Conservation (phyloP, 2,888 invertebrate species). For the Venustoraphidia nigricollis region DNA sequence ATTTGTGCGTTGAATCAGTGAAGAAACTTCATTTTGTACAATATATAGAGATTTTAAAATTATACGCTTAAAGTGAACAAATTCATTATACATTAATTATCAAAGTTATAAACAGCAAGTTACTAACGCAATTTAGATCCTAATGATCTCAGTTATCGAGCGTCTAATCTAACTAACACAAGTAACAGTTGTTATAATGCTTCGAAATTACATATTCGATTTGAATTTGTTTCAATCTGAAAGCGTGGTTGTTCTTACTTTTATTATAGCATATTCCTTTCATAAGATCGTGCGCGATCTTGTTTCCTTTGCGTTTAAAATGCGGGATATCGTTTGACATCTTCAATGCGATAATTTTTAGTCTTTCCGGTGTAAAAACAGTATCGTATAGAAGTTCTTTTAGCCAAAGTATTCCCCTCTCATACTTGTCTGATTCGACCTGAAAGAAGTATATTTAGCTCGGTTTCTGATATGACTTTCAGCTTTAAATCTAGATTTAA, state of each 20-base stretch:
- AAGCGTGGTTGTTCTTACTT: slow-evolving; percentile 25
- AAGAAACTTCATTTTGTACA: no score
- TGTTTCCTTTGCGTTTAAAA: slow-evolving; percentile 54
- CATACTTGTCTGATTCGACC: slow-evolving; percentile 64
- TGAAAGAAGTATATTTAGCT: slow-evolving; percentile 19
- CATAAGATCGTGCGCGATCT: slow-evolving; percentile 45
- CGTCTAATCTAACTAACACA: no score
- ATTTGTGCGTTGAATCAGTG: no score
- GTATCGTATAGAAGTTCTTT: slow-evolving; percentile 58
- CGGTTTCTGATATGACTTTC: neutral
- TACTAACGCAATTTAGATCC: no score
- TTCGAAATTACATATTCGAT: no score
- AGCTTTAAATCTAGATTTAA: neutral
- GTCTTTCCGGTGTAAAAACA: slow-evolving; percentile 53
- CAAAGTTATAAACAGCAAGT: no score
- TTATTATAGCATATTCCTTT: slow-evolving; percentile 40
- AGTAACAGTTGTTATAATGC: no score
- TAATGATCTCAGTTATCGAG: no score
- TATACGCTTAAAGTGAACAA: no score
- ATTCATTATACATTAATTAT: no score
- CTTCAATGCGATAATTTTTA: slow-evolving; percentile 65
- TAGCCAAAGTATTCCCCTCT: slow-evolving; percentile 58
- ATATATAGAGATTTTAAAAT: no score
- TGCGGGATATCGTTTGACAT: slow-evolving; percentile 68
- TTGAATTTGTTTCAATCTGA: no score